Percentiles rank a stretch among this genome's conserved stretches.
Evolutionary conservation across 2,113 vertebrate species (phyloP).

Genomic region (Podilymbus podiceps): DNA sequence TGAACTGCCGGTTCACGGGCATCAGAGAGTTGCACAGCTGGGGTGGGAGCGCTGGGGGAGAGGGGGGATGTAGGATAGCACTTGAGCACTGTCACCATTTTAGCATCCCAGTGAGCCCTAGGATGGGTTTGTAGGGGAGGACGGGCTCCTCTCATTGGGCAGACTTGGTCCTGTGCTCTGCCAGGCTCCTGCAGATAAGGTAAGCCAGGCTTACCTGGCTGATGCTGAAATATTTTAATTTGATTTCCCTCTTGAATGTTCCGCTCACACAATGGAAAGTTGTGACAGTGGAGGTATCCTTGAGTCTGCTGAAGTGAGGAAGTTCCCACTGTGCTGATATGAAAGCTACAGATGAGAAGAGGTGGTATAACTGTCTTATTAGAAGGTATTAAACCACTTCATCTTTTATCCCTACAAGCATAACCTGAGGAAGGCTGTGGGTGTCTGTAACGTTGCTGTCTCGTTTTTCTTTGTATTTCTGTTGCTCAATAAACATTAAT

Average conservation of each 20-base stretch:
- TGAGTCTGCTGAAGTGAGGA: not conserved
- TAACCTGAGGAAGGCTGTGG: slow-evolving; percentile 17
- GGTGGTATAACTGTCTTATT: not conserved
- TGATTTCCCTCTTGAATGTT: not conserved
- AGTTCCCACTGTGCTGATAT: not conserved
- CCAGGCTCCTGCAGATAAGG: not conserved
- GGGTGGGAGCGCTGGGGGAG: not conserved
- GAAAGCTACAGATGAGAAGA: not conserved
- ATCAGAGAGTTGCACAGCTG: not conserved
- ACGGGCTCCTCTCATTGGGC: not conserved
- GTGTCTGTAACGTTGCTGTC: not conserved
- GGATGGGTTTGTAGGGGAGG: not conserved
- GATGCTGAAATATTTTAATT: not conserved
- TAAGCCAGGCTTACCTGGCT: not conserved
- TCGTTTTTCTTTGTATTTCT: slow-evolving; percentile 39
- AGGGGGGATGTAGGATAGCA: not conserved
- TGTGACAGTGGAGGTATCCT: not conserved
- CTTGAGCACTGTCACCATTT: fast-evolving
- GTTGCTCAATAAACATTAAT: slow-evolving; percentile 31
- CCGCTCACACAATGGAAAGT: not conserved
- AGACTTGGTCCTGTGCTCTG: not conserved
- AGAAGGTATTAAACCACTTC: slow-evolving; percentile 52
- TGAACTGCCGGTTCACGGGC: not conserved
- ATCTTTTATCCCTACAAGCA: slow-evolving; percentile 28
- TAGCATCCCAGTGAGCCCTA: not conserved